Percentiles rank a stretch among this genome's conserved stretches.
These are phyloP conservation scores for Bombus affinis DNA, from an alignment of 1,140 invertebrate species.

Conservation along the genomic window DNA sequence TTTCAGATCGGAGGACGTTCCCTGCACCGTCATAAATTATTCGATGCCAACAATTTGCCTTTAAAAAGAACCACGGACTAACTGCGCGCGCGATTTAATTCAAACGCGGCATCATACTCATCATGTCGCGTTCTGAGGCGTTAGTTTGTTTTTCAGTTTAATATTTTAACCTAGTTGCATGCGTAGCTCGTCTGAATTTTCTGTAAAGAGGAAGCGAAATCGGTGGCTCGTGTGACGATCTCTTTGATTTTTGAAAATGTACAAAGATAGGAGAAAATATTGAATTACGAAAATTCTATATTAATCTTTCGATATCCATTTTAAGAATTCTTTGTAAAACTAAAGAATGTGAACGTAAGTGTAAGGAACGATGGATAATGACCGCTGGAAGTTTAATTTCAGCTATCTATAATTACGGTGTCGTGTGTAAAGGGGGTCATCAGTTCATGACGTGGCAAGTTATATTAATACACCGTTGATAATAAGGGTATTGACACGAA, in stretches of 20 bases:
- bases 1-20: background rate
- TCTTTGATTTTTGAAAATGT: background rate
- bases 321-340: background rate
- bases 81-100: background rate
- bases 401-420: slow-evolving; percentile 12
- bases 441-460: background rate
- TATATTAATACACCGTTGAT: slow-evolving; percentile 7
- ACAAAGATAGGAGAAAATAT: too few relatives aligned
- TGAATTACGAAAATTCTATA: too few relatives aligned
- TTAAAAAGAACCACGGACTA: background rate
- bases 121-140: background rate
- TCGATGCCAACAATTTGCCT: background rate
- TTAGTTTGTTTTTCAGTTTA: background rate
- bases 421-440: background rate
- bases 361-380: background rate
- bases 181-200: background rate
- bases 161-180: background rate
- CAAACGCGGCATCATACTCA: background rate
- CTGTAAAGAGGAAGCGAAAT: background rate
- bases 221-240: background rate
- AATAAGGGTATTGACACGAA: background rate
- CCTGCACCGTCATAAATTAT: background rate
- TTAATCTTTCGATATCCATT: background rate
- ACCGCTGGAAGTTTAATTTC: background rate
- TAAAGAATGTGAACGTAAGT: background rate